phyloP scores from a whole-genome alignment of 1,140 invertebrate genomes.

The Drosophila erecta region DNA sequence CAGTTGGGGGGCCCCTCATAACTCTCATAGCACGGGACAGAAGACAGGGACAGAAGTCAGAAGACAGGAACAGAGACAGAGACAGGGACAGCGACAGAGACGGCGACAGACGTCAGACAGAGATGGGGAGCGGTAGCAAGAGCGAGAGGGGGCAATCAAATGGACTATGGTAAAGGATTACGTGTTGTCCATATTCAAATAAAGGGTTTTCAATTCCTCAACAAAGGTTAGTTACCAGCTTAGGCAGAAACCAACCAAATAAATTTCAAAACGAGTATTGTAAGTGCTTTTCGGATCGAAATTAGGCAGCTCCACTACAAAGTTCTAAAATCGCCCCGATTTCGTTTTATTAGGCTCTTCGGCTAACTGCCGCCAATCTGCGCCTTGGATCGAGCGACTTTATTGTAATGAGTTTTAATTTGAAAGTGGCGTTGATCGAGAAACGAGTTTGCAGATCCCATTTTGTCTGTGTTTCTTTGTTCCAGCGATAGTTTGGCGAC shows the following conservation, averaged over 20 bases:
- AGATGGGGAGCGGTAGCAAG: neutral
- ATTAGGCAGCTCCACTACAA: neutral
- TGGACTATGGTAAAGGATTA: conserved; percentile 8
- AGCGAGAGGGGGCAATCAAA: conserved; percentile 5
- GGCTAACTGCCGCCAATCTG: conserved; percentile 1
- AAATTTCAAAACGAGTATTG: too few species aligned
- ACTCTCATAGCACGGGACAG: conserved; percentile 66
- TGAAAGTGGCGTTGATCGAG: conserved; percentile 21
- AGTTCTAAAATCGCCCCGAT: neutral
- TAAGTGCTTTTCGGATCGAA: neutral
- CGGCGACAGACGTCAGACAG: neutral
- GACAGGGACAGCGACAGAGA: conserved; percentile 1
- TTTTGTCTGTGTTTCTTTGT: neutral
- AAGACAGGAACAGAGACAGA: conserved; percentile 2
- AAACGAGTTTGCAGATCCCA: conserved; percentile 18
- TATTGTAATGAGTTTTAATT: conserved; percentile 19
- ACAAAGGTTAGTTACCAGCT: too few species aligned
- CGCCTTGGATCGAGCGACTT: conserved; percentile 23
- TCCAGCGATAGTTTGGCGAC: neutral
- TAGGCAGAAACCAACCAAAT: too few species aligned
- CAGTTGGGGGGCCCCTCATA: conserved; percentile 74
- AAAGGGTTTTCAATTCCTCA: too few species aligned
- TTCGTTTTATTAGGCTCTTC: conserved; percentile 10
- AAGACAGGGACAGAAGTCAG: conserved; percentile 23
- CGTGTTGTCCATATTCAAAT: neutral